These are phyloP conservation scores for Cyrtorhinus lividipennis DNA, from an alignment of 1,140 invertebrate species.

Conservation along the genomic window DNA sequence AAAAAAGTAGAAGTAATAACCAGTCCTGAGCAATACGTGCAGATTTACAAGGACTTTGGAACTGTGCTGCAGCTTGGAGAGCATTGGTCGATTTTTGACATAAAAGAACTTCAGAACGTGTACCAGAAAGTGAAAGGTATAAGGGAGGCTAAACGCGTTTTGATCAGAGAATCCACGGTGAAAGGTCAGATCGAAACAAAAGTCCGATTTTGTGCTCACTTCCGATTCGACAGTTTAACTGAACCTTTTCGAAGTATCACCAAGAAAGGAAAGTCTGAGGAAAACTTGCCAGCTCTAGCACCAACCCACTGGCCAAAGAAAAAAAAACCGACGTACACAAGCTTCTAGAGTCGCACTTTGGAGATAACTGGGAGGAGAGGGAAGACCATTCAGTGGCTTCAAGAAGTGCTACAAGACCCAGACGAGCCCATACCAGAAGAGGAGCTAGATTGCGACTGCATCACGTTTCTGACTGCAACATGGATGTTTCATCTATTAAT, in stretches of 20 bases:
- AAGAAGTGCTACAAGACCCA: too few relatives aligned
- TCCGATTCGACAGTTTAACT: not conserved
- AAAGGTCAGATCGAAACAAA: not conserved
- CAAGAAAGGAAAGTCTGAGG: not conserved
- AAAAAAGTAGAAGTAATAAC: constrained; percentile 16
- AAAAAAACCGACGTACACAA: not conserved
- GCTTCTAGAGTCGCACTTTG: not conserved
- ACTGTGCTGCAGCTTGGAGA: constrained; percentile 7
- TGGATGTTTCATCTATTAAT: too few relatives aligned
- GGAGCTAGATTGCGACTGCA: too few relatives aligned
- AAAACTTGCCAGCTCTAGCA: not conserved
- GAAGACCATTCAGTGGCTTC: not conserved
- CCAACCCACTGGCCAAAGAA: not conserved
- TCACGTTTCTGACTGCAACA: too few relatives aligned
- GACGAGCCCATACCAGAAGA: too few relatives aligned
- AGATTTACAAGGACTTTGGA: constrained; percentile 16
- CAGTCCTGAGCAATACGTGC: constrained; percentile 17
- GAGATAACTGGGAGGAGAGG: not conserved
- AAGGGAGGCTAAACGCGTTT: not conserved
- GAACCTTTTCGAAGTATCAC: not conserved
- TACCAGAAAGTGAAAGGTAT: not conserved
- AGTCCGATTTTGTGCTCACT: not conserved
- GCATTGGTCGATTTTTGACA: constrained; percentile 17
- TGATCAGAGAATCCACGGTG: not conserved
- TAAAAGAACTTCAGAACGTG: not conserved